phyloP scores from a whole-genome alignment of 2,113 vertebrate species.

The Vombatus ursinus region DNA sequence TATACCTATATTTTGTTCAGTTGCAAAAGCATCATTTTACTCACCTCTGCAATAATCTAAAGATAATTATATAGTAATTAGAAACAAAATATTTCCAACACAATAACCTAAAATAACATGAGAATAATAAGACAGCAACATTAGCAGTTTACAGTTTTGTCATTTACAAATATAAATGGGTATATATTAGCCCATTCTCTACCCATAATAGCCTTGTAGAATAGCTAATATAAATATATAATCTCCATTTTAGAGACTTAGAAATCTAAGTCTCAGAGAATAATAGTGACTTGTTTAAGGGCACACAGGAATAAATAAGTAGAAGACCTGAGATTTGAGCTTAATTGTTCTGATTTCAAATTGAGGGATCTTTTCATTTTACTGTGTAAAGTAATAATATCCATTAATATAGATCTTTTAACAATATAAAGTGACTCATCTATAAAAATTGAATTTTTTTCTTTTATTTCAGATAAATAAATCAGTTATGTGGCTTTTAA shows the following conservation, averaged over 20 bases:
- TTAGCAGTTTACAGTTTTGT: not conserved
- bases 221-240: not conserved
- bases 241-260: not conserved
- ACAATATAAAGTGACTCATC: not conserved
- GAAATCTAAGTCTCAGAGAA: not conserved
- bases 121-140: not conserved
- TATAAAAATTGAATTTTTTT: not conserved
- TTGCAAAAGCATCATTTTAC: not conserved
- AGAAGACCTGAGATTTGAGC: not conserved
- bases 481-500: not conserved
- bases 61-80: not conserved
- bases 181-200: not conserved
- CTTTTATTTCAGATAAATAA: not conserved
- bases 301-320: not conserved
- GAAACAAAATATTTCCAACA: not conserved
- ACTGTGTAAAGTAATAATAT: too few relatives aligned
- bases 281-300: not conserved
- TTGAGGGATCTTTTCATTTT: not conserved
- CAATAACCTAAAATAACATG: not conserved
- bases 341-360: not conserved
- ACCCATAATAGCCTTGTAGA: not conserved
- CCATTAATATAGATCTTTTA: not conserved
- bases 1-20: not conserved
- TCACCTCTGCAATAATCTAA: not conserved
- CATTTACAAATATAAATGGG: not conserved